These are phyloP conservation scores for Synanceia verrucosa DNA, from an alignment of 2,797 vertebrate species.

Conservation along the genomic window DNA sequence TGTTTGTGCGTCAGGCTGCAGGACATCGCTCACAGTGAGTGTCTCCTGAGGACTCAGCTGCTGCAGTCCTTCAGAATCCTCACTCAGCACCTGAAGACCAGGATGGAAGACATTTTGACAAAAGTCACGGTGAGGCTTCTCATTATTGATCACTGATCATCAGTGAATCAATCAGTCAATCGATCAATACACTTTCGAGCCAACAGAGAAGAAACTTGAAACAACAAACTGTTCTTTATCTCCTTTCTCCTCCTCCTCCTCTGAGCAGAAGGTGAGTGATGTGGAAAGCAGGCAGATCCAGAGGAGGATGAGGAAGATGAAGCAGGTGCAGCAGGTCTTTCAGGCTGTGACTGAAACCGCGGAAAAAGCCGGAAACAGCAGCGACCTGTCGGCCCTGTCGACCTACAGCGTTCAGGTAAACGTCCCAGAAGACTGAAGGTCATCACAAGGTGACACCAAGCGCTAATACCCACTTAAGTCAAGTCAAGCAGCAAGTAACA, in stretches of 20 bases:
- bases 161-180: too few relatives aligned
- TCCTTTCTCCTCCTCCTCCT: too few relatives aligned
- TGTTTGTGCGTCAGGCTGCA: conserved; percentile 33
- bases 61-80: fast-evolving
- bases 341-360: background rate
- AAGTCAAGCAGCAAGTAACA: too few relatives aligned
- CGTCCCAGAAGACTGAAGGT: too few relatives aligned
- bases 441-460: too few relatives aligned
- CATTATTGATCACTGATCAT: too few relatives aligned
- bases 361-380: background rate
- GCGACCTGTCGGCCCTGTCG: background rate
- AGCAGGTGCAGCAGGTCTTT: background rate
- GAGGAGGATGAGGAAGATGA: background rate
- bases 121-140: conserved; percentile 12
- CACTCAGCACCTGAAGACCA: background rate
- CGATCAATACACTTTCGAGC: too few relatives aligned
- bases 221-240: too few relatives aligned
- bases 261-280: background rate
- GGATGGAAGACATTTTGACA: background rate
- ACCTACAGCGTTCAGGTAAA: background rate
- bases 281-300: background rate
- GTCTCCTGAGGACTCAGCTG: background rate
- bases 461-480: too few relatives aligned
- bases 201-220: too few relatives aligned
- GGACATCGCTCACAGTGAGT: background rate